Evolutionary conservation across 2,888 invertebrate species (phyloP), one percentile per base, ranked within the genome.

Genomic region (Calameuta idolon): DNA sequence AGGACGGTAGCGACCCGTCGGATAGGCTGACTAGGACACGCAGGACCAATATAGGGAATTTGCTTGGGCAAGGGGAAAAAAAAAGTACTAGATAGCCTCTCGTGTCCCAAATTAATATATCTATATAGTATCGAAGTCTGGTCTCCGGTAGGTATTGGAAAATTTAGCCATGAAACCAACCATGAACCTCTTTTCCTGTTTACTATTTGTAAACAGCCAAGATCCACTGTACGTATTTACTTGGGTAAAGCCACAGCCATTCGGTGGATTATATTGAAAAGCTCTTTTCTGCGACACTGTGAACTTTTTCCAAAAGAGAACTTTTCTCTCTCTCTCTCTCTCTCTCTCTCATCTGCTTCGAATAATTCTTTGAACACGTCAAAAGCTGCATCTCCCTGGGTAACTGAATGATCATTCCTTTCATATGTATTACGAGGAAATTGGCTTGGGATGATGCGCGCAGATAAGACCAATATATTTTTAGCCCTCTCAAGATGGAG

Each of bases 241-340:
- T 55, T 55, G 55, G 55, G 55, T 23, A 23, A 23, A 76, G 69
- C 71, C 37, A 68, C 71, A 76, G 76, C 76, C 73, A 78, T 76
- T 80, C 69, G 69, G 76, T 74, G 76, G 55, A 69, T 55, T 80
- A 55, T 81, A 76, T 77, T 78, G 76, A 75, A 81, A 82, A 81
- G 79, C 78, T 81, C 73, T 69, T 75, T 73, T 34, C 77, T 34
- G 79, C 77, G 79, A 81, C 78, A 81, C 81, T 81, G 79, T 75
- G 76, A 81, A 79, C 79, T 79, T 80, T 9, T 55, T 79, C 76
- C 80, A 75, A 71, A 81, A 35, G 35, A 12, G 35, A 12, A 3
- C 35, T 35, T 35, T 12, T 35, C 79, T 73, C 3, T 35, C 35
- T 35, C 35, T 35, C 12, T 34, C 76, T 77, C 73, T 69, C 69